Base-by-base conservation (phyloP, 2,113 vertebrate species). In the Paradisaea rubra region DNA sequence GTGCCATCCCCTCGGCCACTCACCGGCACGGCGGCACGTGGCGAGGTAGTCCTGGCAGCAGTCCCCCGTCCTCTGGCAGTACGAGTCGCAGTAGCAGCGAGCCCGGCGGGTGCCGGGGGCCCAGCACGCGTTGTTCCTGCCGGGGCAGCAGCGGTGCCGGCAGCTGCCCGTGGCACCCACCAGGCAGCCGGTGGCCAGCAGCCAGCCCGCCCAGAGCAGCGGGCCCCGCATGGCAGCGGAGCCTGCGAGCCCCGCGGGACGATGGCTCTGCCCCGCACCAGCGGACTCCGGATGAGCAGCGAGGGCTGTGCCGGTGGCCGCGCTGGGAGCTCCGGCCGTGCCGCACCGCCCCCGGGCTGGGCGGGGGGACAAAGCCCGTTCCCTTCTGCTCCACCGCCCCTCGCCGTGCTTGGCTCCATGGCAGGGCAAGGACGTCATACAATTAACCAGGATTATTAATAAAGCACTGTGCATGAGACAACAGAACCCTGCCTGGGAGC, bases 21-120 rank as follows among this genome's bases (percentile, higher is more conserved):
- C 98, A 99, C 98, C 98, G 9, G 98, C 97, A 25, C 84, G 97
- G 89, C 96, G 98, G 65, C 98, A 99, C n/a, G 95, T 95, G 5
- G 69, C 64, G 1, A 72, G 95, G 61, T 98, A 98, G 94, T 99
- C 98, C 59, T 97, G 96, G n/a, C 98, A 99, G 96, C 98, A 99
- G 97, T 99, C 99, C 0, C 98, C 97, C 1, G 98, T 98, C 89
- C 98, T 98, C 91, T 97, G 95, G 30, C 99, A 99, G 96, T 99
- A 98, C 0, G 98, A 96, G 78, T 99, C 98, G 41, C 98, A 99
- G 97, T 99, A 99, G 87, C 98, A 99, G 84, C n/a, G 96, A 4
- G 97, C 94, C 81, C 93, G 95, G 52, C 84, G 96, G 71, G 47
- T 15, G 2, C 68, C 97, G 17, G 94, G 88, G 12, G 97, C 98